Conservation (phyloP, 2,113 vertebrate genomes). For the Brevimyrus niger region DNA sequence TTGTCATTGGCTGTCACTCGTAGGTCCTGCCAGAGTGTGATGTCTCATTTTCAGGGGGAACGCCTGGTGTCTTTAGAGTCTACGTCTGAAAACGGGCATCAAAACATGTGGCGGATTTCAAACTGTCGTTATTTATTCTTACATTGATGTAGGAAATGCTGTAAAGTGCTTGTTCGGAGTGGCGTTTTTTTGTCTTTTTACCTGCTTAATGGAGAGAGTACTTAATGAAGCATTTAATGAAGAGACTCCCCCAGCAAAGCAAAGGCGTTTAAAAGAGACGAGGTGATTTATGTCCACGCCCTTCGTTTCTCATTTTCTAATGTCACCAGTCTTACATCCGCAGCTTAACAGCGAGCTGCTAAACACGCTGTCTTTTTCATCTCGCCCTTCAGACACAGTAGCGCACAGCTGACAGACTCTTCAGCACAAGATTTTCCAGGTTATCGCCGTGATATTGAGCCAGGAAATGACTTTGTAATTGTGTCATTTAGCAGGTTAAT, state of each 20-base stretch:
- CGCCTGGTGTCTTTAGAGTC: neutral
- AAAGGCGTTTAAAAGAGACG: neutral
- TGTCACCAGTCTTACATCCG: neutral
- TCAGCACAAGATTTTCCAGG: neutral
- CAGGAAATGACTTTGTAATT: conserved; percentile 1
- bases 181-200: neutral
- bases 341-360: neutral
- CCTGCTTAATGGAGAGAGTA: neutral
- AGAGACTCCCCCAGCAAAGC: neutral
- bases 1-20: neutral
- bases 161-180: neutral
- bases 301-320: neutral
- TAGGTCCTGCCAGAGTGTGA: neutral
- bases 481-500: conserved; percentile 11
- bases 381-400: neutral
- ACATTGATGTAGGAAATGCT: neutral
- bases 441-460: neutral
- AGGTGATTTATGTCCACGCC: neutral
- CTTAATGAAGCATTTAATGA: neutral
- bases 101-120: neutral
- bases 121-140: neutral
- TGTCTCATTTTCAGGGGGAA: neutral
- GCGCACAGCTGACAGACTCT: neutral
- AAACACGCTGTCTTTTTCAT: neutral
- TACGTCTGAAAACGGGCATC: neutral